phyloP scores from a whole-genome alignment of 2,888 invertebrate genomes.

The Drosophila tripunctata region DNA sequence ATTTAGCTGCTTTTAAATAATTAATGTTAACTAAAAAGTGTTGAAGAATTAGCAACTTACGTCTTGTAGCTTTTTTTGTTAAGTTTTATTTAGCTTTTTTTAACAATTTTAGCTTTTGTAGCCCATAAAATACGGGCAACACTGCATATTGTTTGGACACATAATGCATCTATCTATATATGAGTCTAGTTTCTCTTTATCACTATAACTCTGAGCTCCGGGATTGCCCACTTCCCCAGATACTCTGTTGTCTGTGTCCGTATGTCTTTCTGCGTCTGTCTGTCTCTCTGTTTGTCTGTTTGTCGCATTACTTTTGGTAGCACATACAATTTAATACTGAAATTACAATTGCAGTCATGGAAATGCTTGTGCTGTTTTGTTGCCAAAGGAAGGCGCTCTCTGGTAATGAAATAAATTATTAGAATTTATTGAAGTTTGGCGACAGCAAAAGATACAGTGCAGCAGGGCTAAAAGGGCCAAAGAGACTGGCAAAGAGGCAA shows the following conservation, averaged over 20 bases:
- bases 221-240: neutral
- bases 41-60: too few relatives aligned
- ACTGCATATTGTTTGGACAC: constrained; percentile 17
- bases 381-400: constrained; percentile 18
- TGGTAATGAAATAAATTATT: constrained; percentile 67
- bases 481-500: constrained; percentile 9
- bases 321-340: constrained; percentile 27
- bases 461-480: constrained; percentile 3
- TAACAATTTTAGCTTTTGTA: too few relatives aligned
- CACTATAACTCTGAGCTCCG: neutral
- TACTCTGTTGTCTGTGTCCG: neutral
- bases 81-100: too few relatives aligned
- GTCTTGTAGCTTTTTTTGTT: too few relatives aligned
- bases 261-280: neutral
- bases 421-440: constrained; percentile 67
- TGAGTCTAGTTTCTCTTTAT: constrained; percentile 12
- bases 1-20: too few relatives aligned
- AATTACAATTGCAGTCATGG: constrained; percentile 36
- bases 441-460: constrained; percentile 31
- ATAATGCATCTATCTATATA: constrained; percentile 16
- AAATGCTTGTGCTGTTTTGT: constrained; percentile 1
- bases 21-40: too few relatives aligned
- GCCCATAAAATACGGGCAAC: constrained; percentile 23
- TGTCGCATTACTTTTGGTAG: constrained; percentile 21
- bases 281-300: neutral